Conservation (phyloP, 2,888 invertebrate species). For the Hypena proboscidalis region DNA sequence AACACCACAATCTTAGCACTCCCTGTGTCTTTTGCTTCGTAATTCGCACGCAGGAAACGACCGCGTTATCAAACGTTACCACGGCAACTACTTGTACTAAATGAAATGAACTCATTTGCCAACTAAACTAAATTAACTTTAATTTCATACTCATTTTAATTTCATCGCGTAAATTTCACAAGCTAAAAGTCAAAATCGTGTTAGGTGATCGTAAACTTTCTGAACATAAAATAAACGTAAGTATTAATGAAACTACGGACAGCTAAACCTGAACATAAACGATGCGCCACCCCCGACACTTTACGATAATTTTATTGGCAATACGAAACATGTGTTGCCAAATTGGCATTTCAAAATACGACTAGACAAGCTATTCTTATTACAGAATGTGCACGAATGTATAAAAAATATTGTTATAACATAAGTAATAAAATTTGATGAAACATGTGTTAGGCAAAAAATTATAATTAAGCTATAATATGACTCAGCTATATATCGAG, state of each 20-base stretch:
- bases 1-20: neutral
- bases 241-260: slow-evolving; percentile 34
- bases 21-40: slow-evolving; percentile 1
- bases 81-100: slow-evolving; percentile 7
- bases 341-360: slow-evolving; percentile 31
- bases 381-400: neutral
- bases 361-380: slow-evolving; percentile 8
- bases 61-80: slow-evolving; percentile 16
- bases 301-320: slow-evolving; percentile 51
- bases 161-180: neutral
- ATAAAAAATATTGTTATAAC: neutral
- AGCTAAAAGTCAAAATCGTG: slow-evolving; percentile 7
- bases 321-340: slow-evolving; percentile 44
- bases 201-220: slow-evolving; percentile 22
- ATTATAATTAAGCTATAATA: too few species aligned
- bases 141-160: slow-evolving; percentile 13
- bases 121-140: too few species aligned
- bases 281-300: slow-evolving; percentile 27
- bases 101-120: too few species aligned
- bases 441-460: too few species aligned
- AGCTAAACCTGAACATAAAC: slow-evolving; percentile 37
- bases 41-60: slow-evolving; percentile 13
- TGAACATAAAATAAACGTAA: slow-evolving; percentile 20
- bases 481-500: too few species aligned
- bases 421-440: neutral